Evolutionary conservation across 2,797 vertebrate species (phyloP).

Genomic region (Carduelis carduelis): DNA sequence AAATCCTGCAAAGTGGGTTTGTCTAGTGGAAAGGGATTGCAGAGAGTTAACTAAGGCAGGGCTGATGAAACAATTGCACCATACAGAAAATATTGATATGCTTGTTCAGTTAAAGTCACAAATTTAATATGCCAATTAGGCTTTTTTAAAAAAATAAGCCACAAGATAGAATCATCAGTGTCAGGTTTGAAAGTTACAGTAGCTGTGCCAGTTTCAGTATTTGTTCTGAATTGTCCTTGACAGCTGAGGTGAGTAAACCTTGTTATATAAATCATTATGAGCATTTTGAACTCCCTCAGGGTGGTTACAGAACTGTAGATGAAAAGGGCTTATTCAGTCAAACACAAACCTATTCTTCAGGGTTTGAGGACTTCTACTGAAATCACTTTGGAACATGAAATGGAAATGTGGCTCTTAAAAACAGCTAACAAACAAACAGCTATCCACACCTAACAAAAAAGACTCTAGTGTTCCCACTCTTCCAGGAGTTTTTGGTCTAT

Average conservation of each 20-base stretch:
- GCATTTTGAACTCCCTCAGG: background rate
- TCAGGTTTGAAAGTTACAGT: background rate
- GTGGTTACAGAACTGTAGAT: background rate
- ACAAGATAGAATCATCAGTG: background rate
- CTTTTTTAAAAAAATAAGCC: background rate
- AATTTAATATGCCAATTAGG: background rate
- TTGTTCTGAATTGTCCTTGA: slow-evolving; percentile 30
- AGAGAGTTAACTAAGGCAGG: background rate
- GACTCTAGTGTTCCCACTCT: background rate
- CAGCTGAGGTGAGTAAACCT: background rate
- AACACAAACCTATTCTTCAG: background rate
- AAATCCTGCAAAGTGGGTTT: background rate
- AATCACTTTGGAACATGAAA: background rate
- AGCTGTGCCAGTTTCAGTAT: background rate
- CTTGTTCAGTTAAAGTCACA: background rate
- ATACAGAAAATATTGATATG: background rate
- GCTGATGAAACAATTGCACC: background rate
- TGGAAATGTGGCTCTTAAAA: background rate
- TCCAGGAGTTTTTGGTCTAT: background rate
- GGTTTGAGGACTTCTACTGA: background rate
- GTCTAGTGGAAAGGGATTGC: background rate
- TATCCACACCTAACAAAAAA: background rate
- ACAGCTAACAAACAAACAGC: background rate
- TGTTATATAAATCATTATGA: slow-evolving; percentile 6
- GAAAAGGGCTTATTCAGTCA: background rate